Evolutionary conservation across 2,888 invertebrate genomes (phyloP), one percentile per base, ranked within the genome.

Genomic region (Stratiomys singularior): DNA sequence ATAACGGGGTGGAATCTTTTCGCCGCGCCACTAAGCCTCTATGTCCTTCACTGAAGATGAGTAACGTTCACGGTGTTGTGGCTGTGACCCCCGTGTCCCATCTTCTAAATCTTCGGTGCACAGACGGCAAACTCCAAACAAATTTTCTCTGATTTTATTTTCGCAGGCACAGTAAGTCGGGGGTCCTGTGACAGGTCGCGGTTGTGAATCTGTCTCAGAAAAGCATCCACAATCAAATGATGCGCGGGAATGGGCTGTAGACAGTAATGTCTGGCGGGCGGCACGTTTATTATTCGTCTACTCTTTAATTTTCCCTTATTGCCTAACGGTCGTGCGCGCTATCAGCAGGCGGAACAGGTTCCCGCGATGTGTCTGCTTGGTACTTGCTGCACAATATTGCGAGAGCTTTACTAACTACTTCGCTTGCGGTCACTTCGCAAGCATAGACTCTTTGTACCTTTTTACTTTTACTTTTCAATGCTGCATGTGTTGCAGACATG

Each of bases 341-440:
- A 23, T 56, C 74, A 37, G n/a, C 56, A 74, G 58, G 58, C 58
- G 69, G 74, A 74, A 58, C 72, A 72, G 56, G 72, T 72, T 72
- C 56, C 28, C 18, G 18, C 9, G 47, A 13, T 30, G 56, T 72
- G 56, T 7, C 23, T 60, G 25, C 25, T 37, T 37, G 37, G 37
- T 37, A 37, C 37, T 13, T 58, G 69, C 47, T 25, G 69, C n/a
- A 23, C 64, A 5, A 4, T 69, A 47, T 21, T 46, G 46, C 11
- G 46, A 9, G 27, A n/a, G 15, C 4, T 25, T 46, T 23, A n/a
- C 27, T 52, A 37, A 30, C 44, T 69, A 21, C 69, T 23, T 30
- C n/a, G 69, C 69, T 25, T 25, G 69, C 69, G 25, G 69, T 28
- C 46, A 30, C 9, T 15, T 23, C 28, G 30, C 4, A 37, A 13